phyloP scores from a whole-genome alignment of 2,113 vertebrate genomes.

The Protobothrops flavoviridis region DNA sequence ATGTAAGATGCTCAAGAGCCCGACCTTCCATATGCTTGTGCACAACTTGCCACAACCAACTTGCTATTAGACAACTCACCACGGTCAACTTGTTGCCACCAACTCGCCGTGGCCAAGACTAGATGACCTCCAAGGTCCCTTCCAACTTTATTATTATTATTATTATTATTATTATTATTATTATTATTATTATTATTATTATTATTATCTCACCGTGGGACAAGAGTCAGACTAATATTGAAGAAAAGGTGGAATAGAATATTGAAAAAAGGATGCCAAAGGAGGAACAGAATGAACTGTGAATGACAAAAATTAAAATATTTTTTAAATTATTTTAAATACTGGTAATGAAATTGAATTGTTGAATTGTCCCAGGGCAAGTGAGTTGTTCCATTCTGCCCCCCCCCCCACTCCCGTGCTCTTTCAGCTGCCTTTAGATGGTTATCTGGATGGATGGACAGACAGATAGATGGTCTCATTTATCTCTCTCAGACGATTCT shows the following conservation, averaged over 20 bases:
- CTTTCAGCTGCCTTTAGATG: constrained; percentile 39
- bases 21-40: constrained; percentile 65
- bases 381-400: background rate
- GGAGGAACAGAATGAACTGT: background rate
- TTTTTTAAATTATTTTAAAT: background rate
- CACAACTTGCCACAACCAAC: background rate
- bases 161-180: no score
- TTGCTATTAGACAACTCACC: no score
- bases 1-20: constrained; percentile 62
- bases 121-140: no score
- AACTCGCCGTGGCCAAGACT: background rate
- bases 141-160: no score
- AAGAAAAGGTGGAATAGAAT: background rate
- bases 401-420: constrained; percentile 45
- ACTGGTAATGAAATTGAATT: background rate
- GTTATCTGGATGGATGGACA: constrained; percentile 26
- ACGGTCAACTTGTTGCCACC: background rate
- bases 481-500: constrained; percentile 61
- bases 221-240: background rate
- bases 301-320: background rate
- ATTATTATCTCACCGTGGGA: background rate
- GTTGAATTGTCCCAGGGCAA: background rate
- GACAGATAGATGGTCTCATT: background rate
- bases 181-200: no score
- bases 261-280: background rate